Evolutionary conservation across 2,797 vertebrate species (phyloP).

Genomic region (Rhynchonycteris naso): DNA sequence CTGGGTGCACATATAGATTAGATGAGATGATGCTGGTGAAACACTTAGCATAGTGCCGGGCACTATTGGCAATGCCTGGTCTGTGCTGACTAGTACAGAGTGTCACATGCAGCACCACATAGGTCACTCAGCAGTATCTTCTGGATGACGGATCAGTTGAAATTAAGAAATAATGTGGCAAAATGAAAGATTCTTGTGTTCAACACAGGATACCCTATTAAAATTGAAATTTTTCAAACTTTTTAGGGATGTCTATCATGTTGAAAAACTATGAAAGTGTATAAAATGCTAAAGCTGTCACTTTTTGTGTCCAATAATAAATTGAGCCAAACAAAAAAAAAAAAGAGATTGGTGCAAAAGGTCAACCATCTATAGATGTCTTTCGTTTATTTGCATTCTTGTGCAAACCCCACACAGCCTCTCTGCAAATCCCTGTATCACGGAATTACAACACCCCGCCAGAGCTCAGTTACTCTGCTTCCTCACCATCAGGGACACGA

Average conservation of each 20-base stretch:
- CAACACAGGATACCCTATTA: not conserved
- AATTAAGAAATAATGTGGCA: not conserved
- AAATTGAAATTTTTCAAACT: not conserved
- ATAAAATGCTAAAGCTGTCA: not conserved
- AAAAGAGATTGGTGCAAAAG: not conserved
- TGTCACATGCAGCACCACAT: not conserved
- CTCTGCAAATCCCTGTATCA: not conserved
- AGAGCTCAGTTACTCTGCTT: not conserved
- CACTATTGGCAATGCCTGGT: not conserved
- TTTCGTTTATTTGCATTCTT: not conserved
- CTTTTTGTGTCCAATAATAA: slow-evolving; percentile 15
- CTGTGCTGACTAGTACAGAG: not conserved
- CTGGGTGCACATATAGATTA: not conserved
- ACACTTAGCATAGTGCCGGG: not conserved
- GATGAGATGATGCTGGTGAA: not conserved
- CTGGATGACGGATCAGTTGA: not conserved
- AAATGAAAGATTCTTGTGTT: not conserved
- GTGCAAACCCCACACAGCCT: not conserved
- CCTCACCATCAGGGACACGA: not conserved
- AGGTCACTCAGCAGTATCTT: not conserved
- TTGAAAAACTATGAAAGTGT: not conserved
- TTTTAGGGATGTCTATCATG: not conserved
- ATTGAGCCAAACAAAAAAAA: not conserved
- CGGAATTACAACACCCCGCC: not conserved
- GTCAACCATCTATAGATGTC: not conserved